These are phyloP conservation scores for Euwallacea similis DNA, from an alignment of 1,140 invertebrate species.

Conservation along the genomic window DNA sequence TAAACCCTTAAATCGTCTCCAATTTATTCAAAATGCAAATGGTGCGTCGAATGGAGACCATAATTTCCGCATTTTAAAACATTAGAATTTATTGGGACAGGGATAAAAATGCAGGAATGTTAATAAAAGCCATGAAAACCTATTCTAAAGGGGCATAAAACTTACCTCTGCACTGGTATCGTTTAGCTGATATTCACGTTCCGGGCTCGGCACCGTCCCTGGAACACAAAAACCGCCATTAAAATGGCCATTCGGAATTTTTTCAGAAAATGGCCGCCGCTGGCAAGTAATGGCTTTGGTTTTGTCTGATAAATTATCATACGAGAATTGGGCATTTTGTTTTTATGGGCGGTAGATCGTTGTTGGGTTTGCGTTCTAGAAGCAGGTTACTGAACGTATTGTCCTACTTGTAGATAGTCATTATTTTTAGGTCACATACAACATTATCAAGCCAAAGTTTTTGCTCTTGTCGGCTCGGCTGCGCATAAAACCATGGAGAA, in stretches of 20 bases:
- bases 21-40: no score
- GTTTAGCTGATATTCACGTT: slow-evolving; percentile 35
- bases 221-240: slow-evolving; percentile 26
- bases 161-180: slow-evolving; percentile 35
- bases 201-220: slow-evolving; percentile 21
- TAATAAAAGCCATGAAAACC: slow-evolving; percentile 25
- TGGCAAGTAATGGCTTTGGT: slow-evolving; percentile 1
- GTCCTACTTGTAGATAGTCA: no score
- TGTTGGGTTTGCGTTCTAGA: not conserved
- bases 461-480: no score
- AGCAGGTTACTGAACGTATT: no score
- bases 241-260: slow-evolving; percentile 22
- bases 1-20: no score
- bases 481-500: no score
- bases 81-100: slow-evolving; percentile 1
- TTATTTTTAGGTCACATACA: no score
- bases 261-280: slow-evolving; percentile 9
- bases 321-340: slow-evolving; percentile 1
- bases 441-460: no score
- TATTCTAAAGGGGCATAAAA: slow-evolving; percentile 18
- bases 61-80: no score
- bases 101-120: slow-evolving; percentile 33
- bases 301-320: slow-evolving; percentile 24
- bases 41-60: no score
- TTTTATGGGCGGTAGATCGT: not conserved